Evolutionary conservation across 2,797 vertebrate species (phyloP), one percentile per base, ranked within the genome.

Genomic region (Onychomys torridus): DNA sequence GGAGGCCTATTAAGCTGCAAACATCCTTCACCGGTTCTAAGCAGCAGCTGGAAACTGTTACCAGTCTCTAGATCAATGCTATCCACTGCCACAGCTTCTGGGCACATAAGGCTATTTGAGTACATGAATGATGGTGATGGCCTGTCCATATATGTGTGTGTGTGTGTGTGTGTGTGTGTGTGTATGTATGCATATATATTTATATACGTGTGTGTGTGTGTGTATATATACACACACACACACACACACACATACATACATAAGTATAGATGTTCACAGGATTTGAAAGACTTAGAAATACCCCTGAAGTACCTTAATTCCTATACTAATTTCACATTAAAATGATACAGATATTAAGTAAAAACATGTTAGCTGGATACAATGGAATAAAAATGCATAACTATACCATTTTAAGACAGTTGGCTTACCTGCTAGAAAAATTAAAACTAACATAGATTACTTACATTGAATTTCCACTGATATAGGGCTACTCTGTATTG

Each of bases 371-470:
- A 29, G 27, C 37, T 59, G 25, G 27, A 21, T 59, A 59, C 34
- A 91, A 71, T 83, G 43, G 11, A 88, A 2, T 55, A 76, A 92
- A 82, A n/a, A 61, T 77, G 8, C 57, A 59, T 88, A 57, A 75
- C 69, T 79, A 90, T 78, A 93, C 63, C 63, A 77, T 95, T 90
- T 83, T 46, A 73, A 65, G 37, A 61, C 37, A 76, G 76, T 34
- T 55, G 67, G 34, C n/a, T 67, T 85, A 67, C 19, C 43, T 37
- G 71, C 37, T 55, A 84, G 69, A 87, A 94, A 91, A 81, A 55
- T n/a, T 63, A 37, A 96, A 86, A 87, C 40, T 25, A 67, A 52
- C 21, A 6, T 32, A 37, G 6, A 27, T 71, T 65, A 14, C 52
- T 79, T 7, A 2, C 37, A 55, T 27, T 84, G 10, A 12, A 57